Conservation (phyloP, 2,888 invertebrate genomes). For the Tenthredo livida region DNA sequence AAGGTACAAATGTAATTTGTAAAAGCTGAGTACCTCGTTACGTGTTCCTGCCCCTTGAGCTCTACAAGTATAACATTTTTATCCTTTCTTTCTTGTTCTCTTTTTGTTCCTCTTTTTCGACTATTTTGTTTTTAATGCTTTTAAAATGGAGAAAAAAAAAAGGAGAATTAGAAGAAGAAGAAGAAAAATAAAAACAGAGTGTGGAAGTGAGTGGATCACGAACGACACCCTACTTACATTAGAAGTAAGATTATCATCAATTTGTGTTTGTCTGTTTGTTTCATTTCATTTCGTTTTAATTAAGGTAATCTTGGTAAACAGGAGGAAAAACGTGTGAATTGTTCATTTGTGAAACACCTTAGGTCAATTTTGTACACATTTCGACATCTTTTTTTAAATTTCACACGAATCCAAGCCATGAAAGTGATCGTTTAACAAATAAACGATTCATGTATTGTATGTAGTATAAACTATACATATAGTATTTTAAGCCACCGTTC, state of each 20-base stretch:
- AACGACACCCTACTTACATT: neutral
- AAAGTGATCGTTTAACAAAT: neutral
- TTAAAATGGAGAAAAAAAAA: neutral
- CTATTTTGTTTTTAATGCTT: neutral
- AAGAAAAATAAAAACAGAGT: neutral
- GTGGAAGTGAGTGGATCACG: neutral
- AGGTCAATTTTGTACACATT: too few relatives aligned
- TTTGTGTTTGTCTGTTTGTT: neutral
- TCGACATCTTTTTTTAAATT: neutral
- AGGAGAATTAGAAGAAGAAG: too few relatives aligned
- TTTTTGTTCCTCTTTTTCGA: neutral
- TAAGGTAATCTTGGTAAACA: too few relatives aligned
- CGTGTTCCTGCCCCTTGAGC: neutral
- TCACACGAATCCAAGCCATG: too few relatives aligned
- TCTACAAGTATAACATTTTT: neutral
- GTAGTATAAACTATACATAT: neutral
- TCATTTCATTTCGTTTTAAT: too few relatives aligned
- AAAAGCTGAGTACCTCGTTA: conserved; percentile 24
- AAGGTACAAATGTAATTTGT: conserved; percentile 8
- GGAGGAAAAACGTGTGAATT: too few relatives aligned
- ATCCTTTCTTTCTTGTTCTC: neutral
- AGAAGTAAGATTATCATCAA: neutral
- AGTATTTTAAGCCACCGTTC: neutral
- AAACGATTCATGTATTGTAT: neutral
- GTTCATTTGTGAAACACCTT: too few relatives aligned